These are phyloP conservation scores for Solea senegalensis DNA, from an alignment of 2,113 vertebrate genomes.

Conservation along the genomic window DNA sequence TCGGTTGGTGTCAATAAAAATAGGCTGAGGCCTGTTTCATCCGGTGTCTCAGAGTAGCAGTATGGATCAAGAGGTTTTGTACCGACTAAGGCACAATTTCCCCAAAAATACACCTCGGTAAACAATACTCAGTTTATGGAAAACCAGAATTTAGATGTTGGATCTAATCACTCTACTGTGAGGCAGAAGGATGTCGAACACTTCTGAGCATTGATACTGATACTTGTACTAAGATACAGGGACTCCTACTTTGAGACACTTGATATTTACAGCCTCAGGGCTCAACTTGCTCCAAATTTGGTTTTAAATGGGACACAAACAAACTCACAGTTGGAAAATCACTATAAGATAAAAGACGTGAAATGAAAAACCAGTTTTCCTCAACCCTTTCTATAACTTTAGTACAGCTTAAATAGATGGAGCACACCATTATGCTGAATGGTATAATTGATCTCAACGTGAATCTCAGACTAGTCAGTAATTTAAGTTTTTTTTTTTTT, in stretches of 20 bases:
- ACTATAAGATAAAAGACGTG: neutral
- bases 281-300: conserved; percentile 33
- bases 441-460: conserved; percentile 1
- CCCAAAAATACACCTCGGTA: conserved; percentile 36
- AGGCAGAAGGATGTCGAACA: conserved; percentile 25
- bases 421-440: conserved; percentile 25
- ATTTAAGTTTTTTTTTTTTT: neutral
- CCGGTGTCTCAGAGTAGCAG: conserved; percentile 58
- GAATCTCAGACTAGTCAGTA: neutral
- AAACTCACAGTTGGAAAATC: conserved; percentile 3
- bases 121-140: conserved; percentile 13
- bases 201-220: conserved; percentile 11
- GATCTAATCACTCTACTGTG: conserved; percentile 29
- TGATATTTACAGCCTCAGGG: conserved; percentile 33
- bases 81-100: conserved; percentile 57
- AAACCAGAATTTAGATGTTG: conserved; percentile 14
- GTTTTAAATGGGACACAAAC: conserved; percentile 21
- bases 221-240: conserved; percentile 4
- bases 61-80: conserved; percentile 19
- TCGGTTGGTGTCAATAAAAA: conserved; percentile 41
- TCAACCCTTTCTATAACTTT: conserved; percentile 17
- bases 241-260: conserved; percentile 51
- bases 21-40: conserved; percentile 33
- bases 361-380: conserved; percentile 28
- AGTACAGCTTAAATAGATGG: conserved; percentile 19